A percentile compares a stretch with the other conserved stretches of the same genome.
phyloP scores from a whole-genome alignment of 2,113 vertebrate species.

The Hemicordylus capensis region DNA sequence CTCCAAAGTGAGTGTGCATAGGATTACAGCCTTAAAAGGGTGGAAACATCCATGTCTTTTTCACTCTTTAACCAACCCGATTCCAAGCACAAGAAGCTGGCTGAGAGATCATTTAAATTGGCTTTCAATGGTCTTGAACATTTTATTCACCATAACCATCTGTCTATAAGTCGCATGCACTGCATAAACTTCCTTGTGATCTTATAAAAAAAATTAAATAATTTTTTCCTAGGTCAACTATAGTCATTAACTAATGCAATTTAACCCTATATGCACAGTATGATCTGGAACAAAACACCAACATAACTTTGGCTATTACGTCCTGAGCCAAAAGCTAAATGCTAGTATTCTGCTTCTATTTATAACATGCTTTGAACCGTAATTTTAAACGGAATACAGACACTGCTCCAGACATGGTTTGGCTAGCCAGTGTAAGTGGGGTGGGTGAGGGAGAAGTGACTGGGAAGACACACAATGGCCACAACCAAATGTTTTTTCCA shows the following conservation, averaged over 20 bases:
- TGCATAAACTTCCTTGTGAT: not conserved
- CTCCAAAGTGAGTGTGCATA: not conserved
- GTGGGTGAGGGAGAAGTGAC: not conserved
- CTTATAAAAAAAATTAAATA: not conserved
- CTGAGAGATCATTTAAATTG: not conserved
- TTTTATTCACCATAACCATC: not conserved
- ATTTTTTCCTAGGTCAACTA: not conserved
- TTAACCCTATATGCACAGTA: not conserved
- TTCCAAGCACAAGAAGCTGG: not conserved
- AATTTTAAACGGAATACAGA: not conserved
- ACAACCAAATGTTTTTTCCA: not conserved
- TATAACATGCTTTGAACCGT: rapidly evolving
- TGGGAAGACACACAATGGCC: not conserved
- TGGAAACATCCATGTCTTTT: not conserved
- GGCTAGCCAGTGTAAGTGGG: not conserved
- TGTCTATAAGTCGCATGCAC: not conserved
- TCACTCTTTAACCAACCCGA: not conserved
- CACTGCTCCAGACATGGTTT: not conserved
- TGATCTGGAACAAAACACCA: not conserved
- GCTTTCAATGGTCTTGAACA: rapidly evolving
- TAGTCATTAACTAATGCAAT: not conserved
- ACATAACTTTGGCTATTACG: not conserved
- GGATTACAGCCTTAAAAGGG: not conserved
- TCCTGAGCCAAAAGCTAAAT: rapidly evolving
- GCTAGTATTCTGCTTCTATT: not conserved